Base-by-base conservation (phyloP, 2,113 vertebrate species). In the Pedetes capensis region DNA sequence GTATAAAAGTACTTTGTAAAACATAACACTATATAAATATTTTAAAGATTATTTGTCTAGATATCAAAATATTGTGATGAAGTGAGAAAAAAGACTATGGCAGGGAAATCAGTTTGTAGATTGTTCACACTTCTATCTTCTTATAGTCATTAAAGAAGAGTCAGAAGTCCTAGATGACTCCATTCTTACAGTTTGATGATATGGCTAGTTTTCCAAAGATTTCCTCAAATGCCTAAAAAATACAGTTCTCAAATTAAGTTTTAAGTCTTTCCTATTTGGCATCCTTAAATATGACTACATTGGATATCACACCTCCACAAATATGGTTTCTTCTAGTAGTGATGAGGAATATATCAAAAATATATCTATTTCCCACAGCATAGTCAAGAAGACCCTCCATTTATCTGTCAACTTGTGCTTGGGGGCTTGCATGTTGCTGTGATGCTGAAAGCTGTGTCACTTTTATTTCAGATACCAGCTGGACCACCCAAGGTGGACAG, bases 221-320 rank as follows among this genome's bases (percentile, higher is more conserved):
- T 94, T 80, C 72, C 49, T 95, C 84, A 93, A 93, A 97, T 78
- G 93, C 87, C 95, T 95, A 74, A 90, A 96, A n/a, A 96, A 96
- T 92, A n/a, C 57, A 87, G n/a, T 92, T 90, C 85, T 95, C 95
- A 97, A 97, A 96, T 92, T 95, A 96, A 89, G 64, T 89, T 82
- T 55, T 55, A 94, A 91, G 87, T 93, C 34, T 92, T 87, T 78
- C 90, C 71, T 82, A 87, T 76, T 97, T 88, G 83, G 68, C 82
- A 93, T 86, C 76, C 81, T 49, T 83, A 85, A 87, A 83, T 88
- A 93, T 69, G 76, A 78, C 66, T 96, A 83, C 71, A 93, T 63
- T 87, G 78, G 92, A 82, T 69, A 91, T 64, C 37, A 95, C 79
- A 92, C 37, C 87, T 84, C 89, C 44, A 89, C 20, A 92, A 93